Base-by-base conservation (phyloP, 2,888 invertebrate genomes). In the Spisula solida region DNA sequence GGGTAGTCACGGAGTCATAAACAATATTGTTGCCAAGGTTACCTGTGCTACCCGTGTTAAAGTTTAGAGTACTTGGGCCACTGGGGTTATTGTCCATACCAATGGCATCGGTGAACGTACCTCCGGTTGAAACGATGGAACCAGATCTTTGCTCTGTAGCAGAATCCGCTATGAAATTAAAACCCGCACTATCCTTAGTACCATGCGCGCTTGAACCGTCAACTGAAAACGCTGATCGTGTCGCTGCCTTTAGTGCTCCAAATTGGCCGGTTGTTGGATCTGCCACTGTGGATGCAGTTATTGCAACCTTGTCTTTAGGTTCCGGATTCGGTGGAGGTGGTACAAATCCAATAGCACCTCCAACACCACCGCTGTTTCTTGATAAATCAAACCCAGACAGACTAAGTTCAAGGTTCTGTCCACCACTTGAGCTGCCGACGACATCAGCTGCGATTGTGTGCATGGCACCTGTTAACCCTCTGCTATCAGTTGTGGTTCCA, bases 251-350 rank as follows among this genome's bases (percentile, higher is more conserved):
- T 31, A 75, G 31, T 10, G 5, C 31, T 34, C 34, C 34, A 75
- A 75, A 75, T 0, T 34, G 31, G 16, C 31, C 18, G 0, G 47
- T n/a, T 48, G n/a, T 14, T 6, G 75, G 18, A 18, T 18, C 75
- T 18, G 10, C 34, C 47, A 80, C 20, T 25, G 66, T 48, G 0
- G 34, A 34, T 31, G 75, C 29, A 0, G 8, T 29, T 18, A 29
- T 14, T 75, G 18, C 31, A 48, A 83, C 75, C 16, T 29, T 83
- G 0, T 25, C 16, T 29, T 75, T 83, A 18, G 48, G 14, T 16
- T 70, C 31, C 6, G 83, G 75, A 31, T 83, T 75, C 8, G 83
- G 83, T 29, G 83, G 25, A 29, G 83, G 83, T 6, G 51, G 75
- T 29, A 75, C 51, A 1, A 48, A 12, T 75, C 83, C 82, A 25